Percentiles rank a stretch among this genome's conserved stretches.
These are phyloP conservation scores for Halcyon chelicuti DNA, from an alignment of 2,797 vertebrate genomes.

Conservation along the genomic window DNA sequence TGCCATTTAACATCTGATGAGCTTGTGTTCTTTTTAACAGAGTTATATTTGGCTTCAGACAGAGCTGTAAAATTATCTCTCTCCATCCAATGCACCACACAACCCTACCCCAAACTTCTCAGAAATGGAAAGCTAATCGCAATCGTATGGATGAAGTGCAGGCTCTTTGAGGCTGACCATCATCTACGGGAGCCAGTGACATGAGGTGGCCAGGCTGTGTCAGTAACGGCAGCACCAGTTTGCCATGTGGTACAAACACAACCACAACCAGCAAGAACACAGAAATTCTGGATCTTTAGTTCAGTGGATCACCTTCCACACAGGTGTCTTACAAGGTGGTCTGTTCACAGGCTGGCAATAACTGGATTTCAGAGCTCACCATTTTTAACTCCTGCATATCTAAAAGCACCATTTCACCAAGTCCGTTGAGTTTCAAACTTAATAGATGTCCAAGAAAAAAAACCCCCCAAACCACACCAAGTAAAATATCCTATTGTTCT, in stretches of 20 bases:
- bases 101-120: not conserved
- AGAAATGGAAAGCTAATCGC: not conserved
- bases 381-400: not conserved
- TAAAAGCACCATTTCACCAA: not conserved
- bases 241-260: fast-evolving
- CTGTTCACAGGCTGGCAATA: not conserved
- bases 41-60: constrained; percentile 45
- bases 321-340: fast-evolving
- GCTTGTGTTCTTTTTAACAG: constrained; percentile 11
- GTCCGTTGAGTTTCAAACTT: not conserved
- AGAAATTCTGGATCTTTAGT: not conserved
- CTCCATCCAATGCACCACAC: not conserved
- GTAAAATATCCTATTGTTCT: not conserved
- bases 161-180: not conserved
- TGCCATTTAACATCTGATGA: constrained; percentile 41
- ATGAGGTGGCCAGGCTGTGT: fast-evolving
- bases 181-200: not conserved
- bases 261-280: not conserved
- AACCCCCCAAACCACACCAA: not conserved
- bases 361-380: not conserved
- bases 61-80: constrained; percentile 3
- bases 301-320: not conserved
- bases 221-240: not conserved
- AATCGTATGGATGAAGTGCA: fast-evolving
- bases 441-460: not conserved